A percentile compares a stretch with the other conserved stretches of the same genome.
These are phyloP conservation scores for Drosophila gunungcola DNA, from an alignment of 1,140 invertebrate genomes.

Conservation along the genomic window DNA sequence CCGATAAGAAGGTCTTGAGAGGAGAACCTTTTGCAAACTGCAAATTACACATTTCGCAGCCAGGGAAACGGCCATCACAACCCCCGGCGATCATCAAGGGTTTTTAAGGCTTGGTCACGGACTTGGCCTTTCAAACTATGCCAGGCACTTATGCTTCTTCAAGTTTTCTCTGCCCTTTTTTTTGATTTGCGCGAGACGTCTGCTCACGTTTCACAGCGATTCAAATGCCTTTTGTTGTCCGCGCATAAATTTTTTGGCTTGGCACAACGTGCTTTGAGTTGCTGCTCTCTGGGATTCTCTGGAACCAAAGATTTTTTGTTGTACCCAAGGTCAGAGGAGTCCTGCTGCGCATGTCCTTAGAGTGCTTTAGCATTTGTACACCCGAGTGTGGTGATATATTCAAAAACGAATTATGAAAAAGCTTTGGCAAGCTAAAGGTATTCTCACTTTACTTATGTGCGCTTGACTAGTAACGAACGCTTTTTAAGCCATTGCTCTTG, in stretches of 20 bases:
- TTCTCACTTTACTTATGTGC: too few species aligned
- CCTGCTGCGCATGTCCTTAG: slow-evolving; percentile 57
- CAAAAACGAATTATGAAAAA: neutral
- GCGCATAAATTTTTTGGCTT: slow-evolving; percentile 32
- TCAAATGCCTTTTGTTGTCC: slow-evolving; percentile 41
- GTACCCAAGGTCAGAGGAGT: slow-evolving; percentile 54
- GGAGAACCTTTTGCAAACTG: slow-evolving; percentile 60
- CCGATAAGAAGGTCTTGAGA: slow-evolving; percentile 58
- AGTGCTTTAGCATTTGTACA: slow-evolving; percentile 38
- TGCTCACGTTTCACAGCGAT: slow-evolving; percentile 21
- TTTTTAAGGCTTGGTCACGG: slow-evolving; percentile 32
- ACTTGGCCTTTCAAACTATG: slow-evolving; percentile 50
- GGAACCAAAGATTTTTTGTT: slow-evolving; percentile 19
- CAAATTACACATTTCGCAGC: slow-evolving; percentile 66
- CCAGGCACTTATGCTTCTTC: slow-evolving; percentile 42
- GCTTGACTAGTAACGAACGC: neutral
- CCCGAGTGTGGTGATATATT: neutral
- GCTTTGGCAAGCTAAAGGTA: neutral
- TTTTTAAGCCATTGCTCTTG: too few species aligned
- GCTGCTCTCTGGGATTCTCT: slow-evolving; percentile 21
- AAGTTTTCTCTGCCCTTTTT: slow-evolving; percentile 28
- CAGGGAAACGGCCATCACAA: slow-evolving; percentile 16
- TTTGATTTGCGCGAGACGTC: slow-evolving; percentile 4
- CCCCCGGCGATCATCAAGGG: slow-evolving; percentile 64
- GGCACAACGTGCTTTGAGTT: slow-evolving; percentile 63